phyloP scores from a whole-genome alignment of 2,113 vertebrate genomes.

The Elanus axillaris region DNA sequence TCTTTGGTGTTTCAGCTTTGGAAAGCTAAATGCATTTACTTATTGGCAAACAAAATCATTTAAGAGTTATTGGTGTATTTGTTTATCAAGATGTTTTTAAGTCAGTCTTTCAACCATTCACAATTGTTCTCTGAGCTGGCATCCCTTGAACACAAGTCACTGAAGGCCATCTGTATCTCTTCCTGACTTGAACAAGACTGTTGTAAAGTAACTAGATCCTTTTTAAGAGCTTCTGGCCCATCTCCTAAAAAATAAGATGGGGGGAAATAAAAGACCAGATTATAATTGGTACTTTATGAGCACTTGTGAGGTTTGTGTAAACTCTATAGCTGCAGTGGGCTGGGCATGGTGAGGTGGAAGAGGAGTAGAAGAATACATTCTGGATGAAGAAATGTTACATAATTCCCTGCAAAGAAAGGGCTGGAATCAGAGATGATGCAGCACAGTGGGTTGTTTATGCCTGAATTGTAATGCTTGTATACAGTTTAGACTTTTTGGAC shows the following conservation, averaged over 20 bases:
- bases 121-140: slow-evolving; percentile 26
- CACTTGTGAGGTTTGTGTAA: not conserved
- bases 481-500: not conserved
- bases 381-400: not conserved
- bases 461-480: not conserved
- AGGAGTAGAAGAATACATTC: not conserved
- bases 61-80: not conserved
- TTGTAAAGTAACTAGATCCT: not conserved
- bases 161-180: slow-evolving; percentile 12
- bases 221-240: slow-evolving; percentile 8
- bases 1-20: not conserved
- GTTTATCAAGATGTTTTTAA: slow-evolving; percentile 31
- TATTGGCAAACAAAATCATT: not conserved
- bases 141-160: not conserved
- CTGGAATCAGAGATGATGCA: not conserved
- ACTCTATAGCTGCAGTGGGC: not conserved
- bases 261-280: not conserved
- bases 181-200: not conserved
- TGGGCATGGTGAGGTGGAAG: not conserved
- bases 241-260: not conserved
- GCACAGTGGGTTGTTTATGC: not conserved
- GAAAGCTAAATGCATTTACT: not conserved
- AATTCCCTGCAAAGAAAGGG: not conserved
- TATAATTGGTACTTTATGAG: not conserved
- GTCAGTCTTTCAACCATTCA: not conserved